Percentiles rank a stretch among this genome's conserved stretches.
Conservation (phyloP, 2,888 invertebrate genomes). For the Megamerina dolium region DNA sequence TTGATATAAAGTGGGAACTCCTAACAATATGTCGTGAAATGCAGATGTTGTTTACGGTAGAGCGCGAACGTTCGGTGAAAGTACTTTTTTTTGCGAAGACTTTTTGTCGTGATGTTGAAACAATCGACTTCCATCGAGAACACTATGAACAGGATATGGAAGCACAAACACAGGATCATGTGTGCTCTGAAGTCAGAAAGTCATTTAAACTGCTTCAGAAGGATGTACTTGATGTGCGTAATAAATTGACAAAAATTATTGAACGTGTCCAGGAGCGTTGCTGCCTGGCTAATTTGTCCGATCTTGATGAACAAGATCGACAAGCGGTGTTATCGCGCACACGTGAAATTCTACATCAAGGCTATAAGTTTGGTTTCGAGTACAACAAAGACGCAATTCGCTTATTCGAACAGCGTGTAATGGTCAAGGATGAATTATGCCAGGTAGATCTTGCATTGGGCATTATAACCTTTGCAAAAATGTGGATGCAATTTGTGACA, state of each 20-base stretch:
- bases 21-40: constrained; percentile 65
- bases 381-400: constrained; percentile 54
- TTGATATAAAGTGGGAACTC: constrained; percentile 44
- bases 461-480: constrained; percentile 64
- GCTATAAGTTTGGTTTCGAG: constrained; percentile 86
- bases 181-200: constrained; percentile 56
- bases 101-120: constrained; percentile 61
- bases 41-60: constrained; percentile 71
- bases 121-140: constrained; percentile 50
- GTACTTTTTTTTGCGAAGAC: constrained; percentile 76
- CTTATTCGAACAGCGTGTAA: constrained; percentile 51
- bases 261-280: constrained; percentile 43
- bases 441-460: constrained; percentile 53
- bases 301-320: constrained; percentile 51
- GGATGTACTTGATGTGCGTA: constrained; percentile 43
- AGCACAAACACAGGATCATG: constrained; percentile 50
- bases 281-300: constrained; percentile 37
- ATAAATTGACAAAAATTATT: constrained; percentile 48
- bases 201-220: constrained; percentile 58
- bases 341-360: constrained; percentile 75
- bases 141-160: constrained; percentile 46
- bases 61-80: constrained; percentile 73
- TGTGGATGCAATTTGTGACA: constrained; percentile 87
- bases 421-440: constrained; percentile 42
- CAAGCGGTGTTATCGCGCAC: constrained; percentile 59